These are phyloP conservation scores for Saxidomus purpurata DNA, from an alignment of 1,140 invertebrate genomes.

Conservation along the genomic window DNA sequence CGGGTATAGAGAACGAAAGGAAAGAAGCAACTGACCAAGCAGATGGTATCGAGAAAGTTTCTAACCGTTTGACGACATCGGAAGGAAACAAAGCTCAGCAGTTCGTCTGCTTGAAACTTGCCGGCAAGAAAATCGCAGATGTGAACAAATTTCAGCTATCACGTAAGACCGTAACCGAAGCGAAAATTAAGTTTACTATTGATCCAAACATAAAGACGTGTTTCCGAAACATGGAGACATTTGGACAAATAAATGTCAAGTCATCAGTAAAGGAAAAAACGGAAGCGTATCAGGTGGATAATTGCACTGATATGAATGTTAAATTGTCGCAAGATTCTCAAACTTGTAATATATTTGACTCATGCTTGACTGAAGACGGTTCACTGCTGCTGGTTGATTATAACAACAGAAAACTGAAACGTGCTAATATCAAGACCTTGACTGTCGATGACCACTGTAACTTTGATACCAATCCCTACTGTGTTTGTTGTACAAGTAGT, in stretches of 20 bases:
- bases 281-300: not conserved
- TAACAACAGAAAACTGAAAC: constrained; percentile 13
- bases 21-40: not conserved
- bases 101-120: constrained; percentile 14
- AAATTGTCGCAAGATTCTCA: not conserved
- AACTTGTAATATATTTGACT: not conserved
- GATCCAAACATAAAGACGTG: not conserved
- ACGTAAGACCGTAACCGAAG: not conserved
- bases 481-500: not conserved
- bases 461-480: not conserved
- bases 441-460: not conserved
- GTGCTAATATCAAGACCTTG: not conserved
- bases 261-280: not conserved
- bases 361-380: not conserved
- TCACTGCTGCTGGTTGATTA: not conserved
- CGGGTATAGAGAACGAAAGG: not conserved
- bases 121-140: not conserved
- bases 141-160: not conserved
- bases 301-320: constrained; percentile 27
- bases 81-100: not conserved
- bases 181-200: not conserved
- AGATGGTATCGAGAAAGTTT: not conserved
- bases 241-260: not conserved
- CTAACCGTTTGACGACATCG: not conserved
- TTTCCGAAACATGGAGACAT: not conserved